Evolutionary conservation across 2,888 invertebrate genomes (phyloP), one percentile per base, ranked within the genome.

Genomic region (Melangyna quadrimaculata): DNA sequence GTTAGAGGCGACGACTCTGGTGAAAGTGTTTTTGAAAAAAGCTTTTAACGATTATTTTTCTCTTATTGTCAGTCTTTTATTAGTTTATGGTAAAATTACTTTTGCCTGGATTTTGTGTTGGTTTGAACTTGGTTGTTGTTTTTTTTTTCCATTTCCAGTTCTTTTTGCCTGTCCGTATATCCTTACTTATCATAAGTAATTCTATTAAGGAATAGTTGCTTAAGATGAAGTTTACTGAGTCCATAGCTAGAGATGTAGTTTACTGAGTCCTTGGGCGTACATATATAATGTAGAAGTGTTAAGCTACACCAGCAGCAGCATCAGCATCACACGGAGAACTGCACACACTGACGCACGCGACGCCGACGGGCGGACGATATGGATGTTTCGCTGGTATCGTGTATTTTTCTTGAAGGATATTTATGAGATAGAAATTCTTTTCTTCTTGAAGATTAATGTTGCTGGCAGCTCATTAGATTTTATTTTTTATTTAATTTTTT

Each of bases 11-110:
- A 8, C 19, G 5, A 14, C 40, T 53, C 19, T 19, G 57, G 70
- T 27, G 43, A 83, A 77, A 82, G 71, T 72, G 70, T 70, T 71
- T 67, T 65, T 45, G 17, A 71, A 71, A 75, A 79, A 86, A 86
- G 86, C 86, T 86, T 86, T 86, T 81, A 86, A 59, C 80, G 80
- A 73, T 86, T 81, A 86, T 78, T 86, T 86, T 86, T 77, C 72
- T 80, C 71, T 73, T 78, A 78, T 78, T 86, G 81, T 63, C 80
- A 80, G 80, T 86, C 80, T 86, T 81, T 80, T 86, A 86, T 86
- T 86, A 73, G 86, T 80, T 86, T 86, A 81, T 86, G 86, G 86
- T 79, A 78, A 86, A 80, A 81, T 81, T 81, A 81, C 80, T 70
- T 86, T 86, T 80, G 72, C 59, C 67, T 65, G 61, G 71, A 69